Base-by-base conservation (phyloP, 35 echinoderm and acorn worm species). In the Eucidaris tribuloides region DNA sequence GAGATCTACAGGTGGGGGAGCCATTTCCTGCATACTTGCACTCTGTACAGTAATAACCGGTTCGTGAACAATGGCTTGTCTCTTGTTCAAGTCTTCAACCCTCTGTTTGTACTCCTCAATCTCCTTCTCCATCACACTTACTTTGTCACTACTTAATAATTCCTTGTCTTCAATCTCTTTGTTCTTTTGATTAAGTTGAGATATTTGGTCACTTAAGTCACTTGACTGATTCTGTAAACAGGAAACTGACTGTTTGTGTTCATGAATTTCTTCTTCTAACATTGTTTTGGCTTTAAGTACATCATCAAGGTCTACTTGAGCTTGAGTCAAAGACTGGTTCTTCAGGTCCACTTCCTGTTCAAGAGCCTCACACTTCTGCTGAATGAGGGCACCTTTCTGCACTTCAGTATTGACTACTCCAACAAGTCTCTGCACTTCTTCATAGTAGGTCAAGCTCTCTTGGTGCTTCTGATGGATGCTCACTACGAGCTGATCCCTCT, bases 381-480 rank as follows among this genome's bases (percentile, higher is more conserved):
- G 87, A 7, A 91, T 56, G n/a, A 78, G 46, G 22, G 70, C 84
- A 23, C 80, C 61, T 71, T 90, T 92, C 45, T 93, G 83, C 22
- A 46, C 85, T 44, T 93, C 91, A 31, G 52, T 58, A 61, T 55
- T 83, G 43, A 99, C 33, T 11, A 93, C 83, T 31, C 90, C 96
- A 7, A 84, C 90, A 41, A 93, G 83, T 33, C 96, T 71, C 66
- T 99, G 96, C n/a, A 99, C 96, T 65, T 99, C 96, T 83, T 99
- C 96, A 45, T 99, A 99, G 37, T 99, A 99, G 29, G 90, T 79
- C 25, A 99, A 35, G 58, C 96, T 99, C 60, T 99, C 96, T 44
- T 99, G 96, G 78, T 99, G 96, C 58, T 99, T 99, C 54, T 99
- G 96, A 62, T 92, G 90, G 40, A 99, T 92, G 42, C 96, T 99